These are phyloP conservation scores for Hybos culiciformis DNA, from an alignment of 2,888 invertebrate species.

Conservation along the genomic window DNA sequence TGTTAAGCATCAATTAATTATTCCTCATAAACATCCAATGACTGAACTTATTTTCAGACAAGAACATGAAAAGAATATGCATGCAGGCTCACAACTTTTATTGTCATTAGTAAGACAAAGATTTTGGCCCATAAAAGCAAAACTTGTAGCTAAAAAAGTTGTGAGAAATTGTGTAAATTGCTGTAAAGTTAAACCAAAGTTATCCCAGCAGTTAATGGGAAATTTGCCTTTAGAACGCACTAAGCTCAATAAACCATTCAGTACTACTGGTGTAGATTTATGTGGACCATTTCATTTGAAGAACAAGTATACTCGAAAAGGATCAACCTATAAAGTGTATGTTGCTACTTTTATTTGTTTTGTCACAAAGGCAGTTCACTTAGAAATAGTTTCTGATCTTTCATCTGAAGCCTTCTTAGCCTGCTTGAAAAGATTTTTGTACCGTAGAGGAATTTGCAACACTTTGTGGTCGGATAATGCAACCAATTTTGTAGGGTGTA, in stretches of 20 bases:
- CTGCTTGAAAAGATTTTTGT: constrained; percentile 1
- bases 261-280: constrained; percentile 11
- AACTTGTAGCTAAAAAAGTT: constrained; percentile 1
- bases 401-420: constrained; percentile 3
- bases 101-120: neutral
- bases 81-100: constrained; percentile 3
- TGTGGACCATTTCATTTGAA: constrained; percentile 9
- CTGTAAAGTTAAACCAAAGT: neutral
- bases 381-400: neutral
- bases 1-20: constrained; percentile 15
- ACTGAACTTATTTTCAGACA: neutral
- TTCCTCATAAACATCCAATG: constrained; percentile 13
- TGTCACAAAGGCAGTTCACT: neutral
- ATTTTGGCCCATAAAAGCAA: constrained; percentile 2
- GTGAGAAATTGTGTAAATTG: constrained; percentile 1
- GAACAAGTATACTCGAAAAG: neutral
- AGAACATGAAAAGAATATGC: neutral
- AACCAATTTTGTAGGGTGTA: constrained; percentile 11
- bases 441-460: neutral
- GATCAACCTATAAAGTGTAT: neutral
- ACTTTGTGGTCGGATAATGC: constrained; percentile 1
- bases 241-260: constrained; percentile 5
- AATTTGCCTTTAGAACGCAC: neutral
- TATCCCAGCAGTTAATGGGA: constrained; percentile 13
- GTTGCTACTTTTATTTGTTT: constrained; percentile 17